Evolutionary conservation across 2,113 vertebrate species (phyloP).

Genomic region (Reinhardtius hippoglossoides): DNA sequence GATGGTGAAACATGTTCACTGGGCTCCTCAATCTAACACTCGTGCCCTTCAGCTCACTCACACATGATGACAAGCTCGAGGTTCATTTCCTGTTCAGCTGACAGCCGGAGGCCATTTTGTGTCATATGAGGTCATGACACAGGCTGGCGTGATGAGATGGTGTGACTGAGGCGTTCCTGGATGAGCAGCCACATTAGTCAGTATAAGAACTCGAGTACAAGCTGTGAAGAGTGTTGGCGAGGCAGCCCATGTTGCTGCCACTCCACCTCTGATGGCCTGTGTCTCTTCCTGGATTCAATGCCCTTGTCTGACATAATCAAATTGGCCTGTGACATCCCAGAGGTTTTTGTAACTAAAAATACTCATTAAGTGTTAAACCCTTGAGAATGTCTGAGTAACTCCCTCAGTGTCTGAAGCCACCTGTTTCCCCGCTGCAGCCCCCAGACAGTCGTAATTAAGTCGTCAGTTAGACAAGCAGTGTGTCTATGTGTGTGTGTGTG

Average conservation of each 20-base stretch:
- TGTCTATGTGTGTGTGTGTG: conserved; percentile 25
- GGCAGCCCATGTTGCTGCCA: neutral
- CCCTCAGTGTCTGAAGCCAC: conserved; percentile 24
- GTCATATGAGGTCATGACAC: conserved; percentile 52
- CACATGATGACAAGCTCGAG: conserved; percentile 55
- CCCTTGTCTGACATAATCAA: neutral
- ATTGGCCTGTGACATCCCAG: neutral
- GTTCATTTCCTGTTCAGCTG: conserved; percentile 49
- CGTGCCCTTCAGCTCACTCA: conserved; percentile 36
- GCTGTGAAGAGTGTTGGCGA: no score
- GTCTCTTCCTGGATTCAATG: neutral
- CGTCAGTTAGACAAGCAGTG: conserved; percentile 14
- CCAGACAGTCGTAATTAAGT: conserved; percentile 68
- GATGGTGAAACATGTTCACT: neutral
- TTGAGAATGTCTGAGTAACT: conserved; percentile 1
- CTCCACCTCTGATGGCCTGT: neutral
- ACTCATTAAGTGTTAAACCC: neutral
- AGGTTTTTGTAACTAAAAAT: conserved; percentile 6
- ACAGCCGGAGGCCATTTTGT: conserved; percentile 39
- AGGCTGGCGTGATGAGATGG: conserved; percentile 10
- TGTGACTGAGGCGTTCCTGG: conserved; percentile 18
- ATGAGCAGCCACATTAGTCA: neutral
- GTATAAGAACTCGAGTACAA: neutral
- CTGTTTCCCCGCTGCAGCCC: conserved; percentile 52
- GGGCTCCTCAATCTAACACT: conserved; percentile 20